Conservation (phyloP, 2,797 vertebrate species). For the Macrochelys suwanniensis region DNA sequence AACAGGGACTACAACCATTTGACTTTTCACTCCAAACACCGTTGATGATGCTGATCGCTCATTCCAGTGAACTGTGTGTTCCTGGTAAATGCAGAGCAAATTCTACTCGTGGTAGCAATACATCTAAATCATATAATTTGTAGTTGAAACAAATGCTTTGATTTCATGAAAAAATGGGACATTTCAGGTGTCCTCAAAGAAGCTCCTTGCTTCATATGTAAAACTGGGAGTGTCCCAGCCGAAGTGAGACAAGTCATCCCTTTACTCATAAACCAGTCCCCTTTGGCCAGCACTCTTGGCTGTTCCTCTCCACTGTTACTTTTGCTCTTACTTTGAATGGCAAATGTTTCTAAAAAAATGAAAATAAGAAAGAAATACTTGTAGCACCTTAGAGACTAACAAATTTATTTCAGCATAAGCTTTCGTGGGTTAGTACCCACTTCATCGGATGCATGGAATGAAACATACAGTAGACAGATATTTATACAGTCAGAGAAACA, state of each 20-base stretch:
- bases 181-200: slow-evolving; percentile 44
- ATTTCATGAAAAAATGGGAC: neutral
- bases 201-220: slow-evolving; percentile 35
- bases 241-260: neutral
- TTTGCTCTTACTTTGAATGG: neutral
- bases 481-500: no score
- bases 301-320: neutral
- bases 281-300: neutral
- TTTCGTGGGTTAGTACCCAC: no score
- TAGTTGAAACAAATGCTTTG: slow-evolving; percentile 63
- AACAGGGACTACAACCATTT: slow-evolving; percentile 18
- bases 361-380: no score
- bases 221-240: slow-evolving; percentile 14
- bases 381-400: no score
- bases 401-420: no score
- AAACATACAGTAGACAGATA: no score
- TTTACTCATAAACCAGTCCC: slow-evolving; percentile 37
- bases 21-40: slow-evolving; percentile 18
- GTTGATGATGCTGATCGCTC: slow-evolving; percentile 6
- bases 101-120: slow-evolving; percentile 41
- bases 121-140: slow-evolving; percentile 9
- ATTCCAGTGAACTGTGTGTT: slow-evolving; percentile 44
- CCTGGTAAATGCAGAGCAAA: slow-evolving; percentile 38
- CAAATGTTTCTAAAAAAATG: neutral
- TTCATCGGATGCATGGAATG: no score